Evolutionary conservation across 2,888 invertebrate species (phyloP), one percentile per base, ranked within the genome.

Genomic region (Ephialtes manifestator): DNA sequence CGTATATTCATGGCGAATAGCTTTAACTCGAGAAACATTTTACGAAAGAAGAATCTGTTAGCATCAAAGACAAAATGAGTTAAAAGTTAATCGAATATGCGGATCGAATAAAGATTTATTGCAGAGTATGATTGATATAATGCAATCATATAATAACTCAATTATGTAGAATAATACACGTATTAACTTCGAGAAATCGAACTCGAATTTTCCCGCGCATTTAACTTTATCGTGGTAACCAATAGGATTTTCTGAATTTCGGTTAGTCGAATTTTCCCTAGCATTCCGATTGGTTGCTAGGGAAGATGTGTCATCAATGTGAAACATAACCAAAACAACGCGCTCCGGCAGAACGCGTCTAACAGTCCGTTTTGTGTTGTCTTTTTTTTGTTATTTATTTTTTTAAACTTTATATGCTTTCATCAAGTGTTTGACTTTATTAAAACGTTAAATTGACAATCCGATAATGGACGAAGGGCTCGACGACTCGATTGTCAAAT

Each of bases 381-480:
- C n/a, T 68, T 67, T 46, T 76, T 48, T 46, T 63, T 76, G 13
- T 24, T 43, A n/a, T 43, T 51, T 28, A 15, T 13, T 48, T 71
- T 39, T 48, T 43, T 51, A 60, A 48, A n/a, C 10, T 53, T 28
- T 43, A 28, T 51, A 15, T 31, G 13, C 10, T 51, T 46, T 39
- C 13, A n/a, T 51, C 71, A 8, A 51, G 8, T 15, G 46, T 35
- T 35, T 51, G n/a, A 18, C 35, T 55, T 55, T 48, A 48, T n/a
- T 15, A 18, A 71, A 28, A n/a, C 8, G 8, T 53, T 15, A 0
- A n/a, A 11, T 43, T 53, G 53, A 53, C 24, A 51, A 31, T n/a
- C n/a, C 10, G 20, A 85, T n/a, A 31, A 92, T 92, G 93, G 92
- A 91, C 39, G 89, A 91, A 72, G 88, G 88, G 71, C 87, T 91